Conservation (phyloP, 2,888 invertebrate genomes). For the Amblyjoppa fuscipennis region DNA sequence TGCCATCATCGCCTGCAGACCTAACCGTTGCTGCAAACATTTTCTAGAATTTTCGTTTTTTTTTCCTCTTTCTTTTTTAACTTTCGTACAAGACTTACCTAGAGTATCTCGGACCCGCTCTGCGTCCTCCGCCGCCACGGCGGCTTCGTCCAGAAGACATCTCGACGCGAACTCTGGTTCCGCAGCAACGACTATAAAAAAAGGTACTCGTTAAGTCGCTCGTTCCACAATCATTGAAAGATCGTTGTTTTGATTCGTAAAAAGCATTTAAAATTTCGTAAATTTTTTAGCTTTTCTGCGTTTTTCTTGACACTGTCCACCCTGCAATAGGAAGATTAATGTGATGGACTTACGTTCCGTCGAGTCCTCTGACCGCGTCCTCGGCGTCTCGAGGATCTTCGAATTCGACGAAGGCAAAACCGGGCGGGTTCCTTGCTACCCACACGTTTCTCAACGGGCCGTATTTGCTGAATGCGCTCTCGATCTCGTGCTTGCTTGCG, state of each 20-base stretch:
- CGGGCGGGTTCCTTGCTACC: constrained; percentile 97
- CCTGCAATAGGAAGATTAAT: not conserved
- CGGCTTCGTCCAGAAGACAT: constrained; percentile 96
- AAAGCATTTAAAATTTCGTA: too few species aligned
- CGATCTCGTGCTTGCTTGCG: constrained; percentile 95
- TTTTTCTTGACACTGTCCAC: too few species aligned
- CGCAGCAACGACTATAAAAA: constrained; percentile 91
- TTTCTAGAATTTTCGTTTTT: constrained; percentile 41
- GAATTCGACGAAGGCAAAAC: constrained; percentile 96
- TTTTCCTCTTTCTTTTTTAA: not conserved
- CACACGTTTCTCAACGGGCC: constrained; percentile 96
- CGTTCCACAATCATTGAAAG: not conserved
- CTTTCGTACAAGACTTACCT: constrained; percentile 76
- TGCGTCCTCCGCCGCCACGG: constrained; percentile 87
- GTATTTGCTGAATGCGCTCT: constrained; percentile 94
- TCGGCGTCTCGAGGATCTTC: constrained; percentile 96
- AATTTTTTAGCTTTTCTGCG: too few species aligned
- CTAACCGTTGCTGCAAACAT: constrained; percentile 58
- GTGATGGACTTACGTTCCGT: constrained; percentile 90
- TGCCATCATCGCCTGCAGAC: constrained; percentile 46
- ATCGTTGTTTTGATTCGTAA: not conserved
- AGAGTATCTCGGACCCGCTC: constrained; percentile 82
- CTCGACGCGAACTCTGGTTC: constrained; percentile 95
- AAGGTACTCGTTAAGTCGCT: not conserved
- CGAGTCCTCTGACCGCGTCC: constrained; percentile 93